phyloP scores from a whole-genome alignment of 2,888 invertebrate species.

The Cecidostiba fungosa region DNA sequence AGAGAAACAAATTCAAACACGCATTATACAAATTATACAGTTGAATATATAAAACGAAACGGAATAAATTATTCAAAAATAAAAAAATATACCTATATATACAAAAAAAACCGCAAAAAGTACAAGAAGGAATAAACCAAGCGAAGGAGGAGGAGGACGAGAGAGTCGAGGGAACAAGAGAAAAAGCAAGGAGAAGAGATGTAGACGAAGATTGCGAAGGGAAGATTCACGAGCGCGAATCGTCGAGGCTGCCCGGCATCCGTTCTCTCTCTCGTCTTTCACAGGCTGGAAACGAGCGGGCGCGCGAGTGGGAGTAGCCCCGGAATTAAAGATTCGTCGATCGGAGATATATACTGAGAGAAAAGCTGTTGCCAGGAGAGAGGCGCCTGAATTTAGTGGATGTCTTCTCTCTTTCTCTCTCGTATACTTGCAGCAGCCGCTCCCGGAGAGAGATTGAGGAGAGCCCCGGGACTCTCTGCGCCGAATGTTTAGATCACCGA shows the following conservation, averaged over 20 bases:
- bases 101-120: background rate
- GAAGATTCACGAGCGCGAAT: conserved; percentile 59
- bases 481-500: conserved; percentile 58
- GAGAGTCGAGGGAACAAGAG: conserved; percentile 27
- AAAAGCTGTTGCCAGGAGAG: conserved; percentile 41
- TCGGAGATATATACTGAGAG: conserved; percentile 55
- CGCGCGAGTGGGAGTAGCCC: conserved; percentile 2
- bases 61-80: background rate
- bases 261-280: conserved; percentile 32
- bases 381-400: conserved; percentile 53
- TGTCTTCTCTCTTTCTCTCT: conserved; percentile 24
- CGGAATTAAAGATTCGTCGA: conserved; percentile 63
- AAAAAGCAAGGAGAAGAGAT: conserved; percentile 22
- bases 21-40: background rate
- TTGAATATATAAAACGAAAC: background rate
- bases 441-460: conserved; percentile 52
- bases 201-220: conserved; percentile 37
- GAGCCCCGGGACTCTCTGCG: conserved; percentile 40
- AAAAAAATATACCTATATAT: background rate
- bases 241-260: conserved; percentile 16
- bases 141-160: background rate
- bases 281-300: conserved; percentile 33
- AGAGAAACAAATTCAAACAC: background rate
- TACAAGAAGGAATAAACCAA: background rate
- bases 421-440: conserved; percentile 16